Conservation (phyloP, 2,113 vertebrate genomes). For the Meriones unguiculatus region DNA sequence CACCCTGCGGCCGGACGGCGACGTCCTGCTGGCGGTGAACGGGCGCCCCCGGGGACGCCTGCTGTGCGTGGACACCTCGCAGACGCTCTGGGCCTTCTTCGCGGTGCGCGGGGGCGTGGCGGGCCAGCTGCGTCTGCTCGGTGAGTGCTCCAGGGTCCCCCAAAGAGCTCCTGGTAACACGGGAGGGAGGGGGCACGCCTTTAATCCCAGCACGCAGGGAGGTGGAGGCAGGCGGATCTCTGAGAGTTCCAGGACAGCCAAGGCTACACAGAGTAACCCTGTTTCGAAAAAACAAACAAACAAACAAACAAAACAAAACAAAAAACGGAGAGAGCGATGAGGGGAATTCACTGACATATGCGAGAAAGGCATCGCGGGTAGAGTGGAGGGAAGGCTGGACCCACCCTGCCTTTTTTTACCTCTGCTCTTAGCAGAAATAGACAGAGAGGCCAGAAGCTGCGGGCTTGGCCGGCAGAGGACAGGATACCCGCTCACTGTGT, state of each 20-base stretch:
- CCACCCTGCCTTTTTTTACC: not conserved
- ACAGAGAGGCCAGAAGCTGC: not conserved
- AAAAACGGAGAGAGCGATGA: not conserved
- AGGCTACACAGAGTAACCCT: too few relatives aligned
- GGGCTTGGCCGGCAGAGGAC: not conserved
- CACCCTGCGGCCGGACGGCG: constrained; percentile 93
- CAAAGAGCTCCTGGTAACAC: too few relatives aligned
- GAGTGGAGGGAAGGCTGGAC: not conserved
- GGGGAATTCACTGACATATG: not conserved
- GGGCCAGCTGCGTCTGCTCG: constrained; percentile 74
- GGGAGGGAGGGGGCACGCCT: too few relatives aligned
- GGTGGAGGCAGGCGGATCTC: too few relatives aligned
- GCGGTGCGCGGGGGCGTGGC: constrained; percentile 92
- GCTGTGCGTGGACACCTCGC: constrained; percentile 97
- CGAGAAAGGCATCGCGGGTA: not conserved
- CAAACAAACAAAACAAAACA: too few relatives aligned
- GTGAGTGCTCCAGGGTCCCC: constrained; percentile 56
- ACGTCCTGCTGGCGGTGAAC: constrained; percentile 96
- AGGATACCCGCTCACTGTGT: not conserved
- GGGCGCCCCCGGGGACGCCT: constrained; percentile 93
- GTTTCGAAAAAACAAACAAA: too few relatives aligned
- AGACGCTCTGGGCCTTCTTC: constrained; percentile 98
- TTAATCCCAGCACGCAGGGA: too few relatives aligned
- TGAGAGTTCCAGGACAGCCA: too few relatives aligned
- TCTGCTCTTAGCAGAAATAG: not conserved